Base-by-base conservation (phyloP, 2,888 invertebrate species). In the Meganola albula region DNA sequence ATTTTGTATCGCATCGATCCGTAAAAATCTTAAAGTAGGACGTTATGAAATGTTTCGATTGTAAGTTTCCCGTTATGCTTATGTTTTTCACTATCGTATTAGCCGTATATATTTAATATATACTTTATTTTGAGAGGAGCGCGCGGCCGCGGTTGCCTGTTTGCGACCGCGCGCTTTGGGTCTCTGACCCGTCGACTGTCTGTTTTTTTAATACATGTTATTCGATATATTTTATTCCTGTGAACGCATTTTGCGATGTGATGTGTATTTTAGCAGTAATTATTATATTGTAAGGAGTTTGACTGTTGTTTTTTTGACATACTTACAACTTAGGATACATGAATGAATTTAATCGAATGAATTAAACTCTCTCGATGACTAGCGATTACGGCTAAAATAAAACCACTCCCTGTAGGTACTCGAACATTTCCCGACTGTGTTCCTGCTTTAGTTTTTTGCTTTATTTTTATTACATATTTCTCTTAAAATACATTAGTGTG, bases 211-310 rank as follows among this genome's bases (percentile, higher is more conserved):
- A 79, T 84, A 85, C 83, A 87, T 86, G 85, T 87, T 86, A 86
- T 86, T 90, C 90, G 89, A 89, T 91, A 91, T 91, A 90, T 91
- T 91, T 90, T 91, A 91, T 91, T 90, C 89, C 90, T 90, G 90
- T 90, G 90, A 89, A 90, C 90, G 90, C 90, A 90, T 90, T 90
- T 91, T 91, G 91, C 91, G 91, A 91, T 83, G 83, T 84, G 84
- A 84, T 83, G 84, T 85, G 84, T 88, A 88, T 88, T 87, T 83
- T 88, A 88, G 86, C 85, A 82, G 83, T 87, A 87, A 86, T 86
- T 83, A 86, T 87, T 83, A 84, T 83, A 77, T 80, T 83, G 74
- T 84, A 85, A 84, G 84, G 79, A 84, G 84, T 85, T 85, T 85
- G 84, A 84, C 84, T 85, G 84, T 84, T 85, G 83, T 84, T 85